Conservation (phyloP, 2,888 invertebrate genomes). For the Zootermopsis nevadensis region DNA sequence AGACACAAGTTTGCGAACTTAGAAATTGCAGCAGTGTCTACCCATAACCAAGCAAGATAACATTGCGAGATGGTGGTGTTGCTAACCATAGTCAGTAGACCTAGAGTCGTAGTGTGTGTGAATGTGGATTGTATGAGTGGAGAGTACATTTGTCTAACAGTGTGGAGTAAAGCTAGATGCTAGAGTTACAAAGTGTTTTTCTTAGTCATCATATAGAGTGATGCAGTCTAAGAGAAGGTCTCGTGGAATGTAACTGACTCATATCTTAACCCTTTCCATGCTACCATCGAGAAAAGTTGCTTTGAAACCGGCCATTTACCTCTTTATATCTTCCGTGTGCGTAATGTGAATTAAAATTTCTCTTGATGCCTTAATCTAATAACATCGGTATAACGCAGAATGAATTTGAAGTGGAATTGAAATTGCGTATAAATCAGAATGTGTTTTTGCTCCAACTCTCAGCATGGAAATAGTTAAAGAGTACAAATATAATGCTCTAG, state of each 20-base stretch:
- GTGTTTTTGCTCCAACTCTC: too few relatives aligned
- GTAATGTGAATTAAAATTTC: too few relatives aligned
- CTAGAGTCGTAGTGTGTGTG: constrained; percentile 4
- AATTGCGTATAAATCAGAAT: too few relatives aligned
- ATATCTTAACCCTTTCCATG: too few relatives aligned
- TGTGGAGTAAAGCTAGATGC: constrained; percentile 23
- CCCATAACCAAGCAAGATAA: constrained; percentile 24
- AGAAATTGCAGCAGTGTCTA: constrained; percentile 8
- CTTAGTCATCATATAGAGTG: constrained; percentile 1
- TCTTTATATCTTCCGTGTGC: too few relatives aligned
- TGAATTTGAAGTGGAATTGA: too few relatives aligned
- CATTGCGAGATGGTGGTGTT: constrained; percentile 24
- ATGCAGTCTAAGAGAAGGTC: constrained; percentile 24
- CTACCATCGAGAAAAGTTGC: too few relatives aligned
- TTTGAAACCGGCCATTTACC: too few relatives aligned
- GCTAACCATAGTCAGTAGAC: constrained; percentile 2
- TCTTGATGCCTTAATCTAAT: too few relatives aligned
- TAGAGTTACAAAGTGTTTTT: constrained; percentile 9
- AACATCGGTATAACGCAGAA: too few relatives aligned
- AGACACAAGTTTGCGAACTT: constrained; percentile 1
- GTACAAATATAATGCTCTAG: too few relatives aligned
- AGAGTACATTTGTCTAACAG: neutral
- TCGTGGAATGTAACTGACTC: neutral
- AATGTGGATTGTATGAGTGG: constrained; percentile 22
- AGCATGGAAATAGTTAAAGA: too few relatives aligned